Base-by-base conservation (phyloP, 2,888 invertebrate genomes). In the Melinopterus prodromus region DNA sequence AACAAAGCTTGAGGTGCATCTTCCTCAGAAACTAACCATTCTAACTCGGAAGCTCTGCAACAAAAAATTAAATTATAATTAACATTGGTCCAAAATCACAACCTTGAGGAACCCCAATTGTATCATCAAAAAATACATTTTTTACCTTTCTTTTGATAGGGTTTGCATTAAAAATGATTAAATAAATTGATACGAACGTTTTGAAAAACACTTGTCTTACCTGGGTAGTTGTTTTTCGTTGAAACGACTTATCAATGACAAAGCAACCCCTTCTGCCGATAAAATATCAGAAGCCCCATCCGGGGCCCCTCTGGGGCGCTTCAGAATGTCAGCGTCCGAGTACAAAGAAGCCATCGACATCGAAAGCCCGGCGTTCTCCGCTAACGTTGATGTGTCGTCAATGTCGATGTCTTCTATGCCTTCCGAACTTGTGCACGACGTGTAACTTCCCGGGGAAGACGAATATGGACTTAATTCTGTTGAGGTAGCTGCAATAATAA, bases 261-360 rank as follows among this genome's bases (percentile, higher is more conserved):
- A 89, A 7, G 96, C 96, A 5, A 96, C 95, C 14, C 94, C 93
- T 89, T 96, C 96, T 0, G 96, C 96, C 0, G 95, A 94, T 77
- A 92, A 90, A 71, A 91, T 88, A 84, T 91, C 92, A 3, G 90
- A 90, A 69, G 89, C 88, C 1, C 90, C 90, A 82, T 91, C 91
- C 0, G 89, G 88, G 6, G 88, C 88, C n/a, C 89, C 90, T 38
- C 90, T 86, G 4, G 88, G 87, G 16, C 87, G 86, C 83, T 88
- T 88, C 79, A 87, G 86, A 3, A 91, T 84, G 85, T 92, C 92
- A 0, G 90, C 90, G 81, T 91, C 93, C 0, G 93, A 93, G 85
- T 92, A 93, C 14, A 93, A 87, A 0, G 93, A 93, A 5, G 92
- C 93, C 91, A 93, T 91, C 0, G 93, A 93, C 85, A 92, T 89